Evolutionary conservation across 64 coral and sea anemone genomes (phyloP).

Genomic region (Stichodactyla helianthus): DNA sequence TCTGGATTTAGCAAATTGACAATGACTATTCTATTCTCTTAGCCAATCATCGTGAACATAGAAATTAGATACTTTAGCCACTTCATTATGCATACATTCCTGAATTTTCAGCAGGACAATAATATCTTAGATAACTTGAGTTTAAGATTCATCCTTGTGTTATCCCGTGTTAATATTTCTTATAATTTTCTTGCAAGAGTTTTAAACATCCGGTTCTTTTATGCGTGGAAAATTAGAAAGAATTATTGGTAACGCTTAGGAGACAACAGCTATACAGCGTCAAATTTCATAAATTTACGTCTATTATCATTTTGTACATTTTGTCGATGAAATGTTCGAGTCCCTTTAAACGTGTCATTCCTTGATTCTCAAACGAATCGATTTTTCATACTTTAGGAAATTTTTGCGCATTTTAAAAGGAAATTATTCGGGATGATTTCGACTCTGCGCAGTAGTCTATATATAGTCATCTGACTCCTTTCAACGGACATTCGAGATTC

Average conservation of each 20-base stretch:
- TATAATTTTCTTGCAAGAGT: background rate
- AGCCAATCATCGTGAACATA: background rate
- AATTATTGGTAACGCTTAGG: background rate
- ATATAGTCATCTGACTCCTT: constrained; percentile 72
- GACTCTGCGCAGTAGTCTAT: constrained; percentile 46
- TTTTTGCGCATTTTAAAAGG: constrained; percentile 10
- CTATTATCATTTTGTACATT: constrained; percentile 67
- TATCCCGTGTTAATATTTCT: background rate
- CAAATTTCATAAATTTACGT: constrained; percentile 69
- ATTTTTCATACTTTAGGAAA: background rate
- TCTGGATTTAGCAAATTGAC: background rate
- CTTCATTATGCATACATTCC: constrained; percentile 4
- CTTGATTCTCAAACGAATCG: background rate
- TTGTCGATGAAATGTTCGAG: background rate
- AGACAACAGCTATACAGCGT: constrained; percentile 17
- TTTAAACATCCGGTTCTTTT: background rate
- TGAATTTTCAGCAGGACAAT: constrained; percentile 3
- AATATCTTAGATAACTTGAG: background rate
- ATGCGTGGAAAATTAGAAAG: background rate
- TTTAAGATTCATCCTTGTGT: background rate
- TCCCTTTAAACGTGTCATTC: background rate
- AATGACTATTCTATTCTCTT: background rate
- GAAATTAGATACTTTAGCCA: background rate
- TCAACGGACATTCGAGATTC: constrained; percentile 97
- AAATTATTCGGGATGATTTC: constrained; percentile 26